Conservation (phyloP, 2,888 invertebrate species). For the Sarcophaga carnaria region DNA sequence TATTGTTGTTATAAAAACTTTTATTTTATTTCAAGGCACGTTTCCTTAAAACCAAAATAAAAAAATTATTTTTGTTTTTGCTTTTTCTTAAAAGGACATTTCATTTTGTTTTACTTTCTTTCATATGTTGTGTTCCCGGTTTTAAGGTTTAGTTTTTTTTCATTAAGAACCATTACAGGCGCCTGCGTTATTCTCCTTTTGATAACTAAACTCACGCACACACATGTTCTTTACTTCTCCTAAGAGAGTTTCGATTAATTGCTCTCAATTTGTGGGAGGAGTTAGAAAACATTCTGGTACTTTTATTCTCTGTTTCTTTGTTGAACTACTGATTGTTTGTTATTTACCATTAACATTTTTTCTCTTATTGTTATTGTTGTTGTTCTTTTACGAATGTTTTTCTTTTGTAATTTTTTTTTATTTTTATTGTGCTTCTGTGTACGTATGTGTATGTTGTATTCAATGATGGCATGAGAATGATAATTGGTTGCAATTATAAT, state of each 20-base stretch:
- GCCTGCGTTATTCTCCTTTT: conserved; percentile 53
- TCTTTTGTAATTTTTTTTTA: background rate
- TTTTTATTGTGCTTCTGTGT: conserved; percentile 11
- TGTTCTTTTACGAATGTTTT: conserved; percentile 10
- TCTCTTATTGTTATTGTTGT: conserved; percentile 10
- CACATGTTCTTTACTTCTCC: background rate
- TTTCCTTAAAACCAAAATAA: conserved; percentile 10
- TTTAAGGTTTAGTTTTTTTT: conserved; percentile 29
- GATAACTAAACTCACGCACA: background rate
- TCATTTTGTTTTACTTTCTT: conserved; percentile 3
- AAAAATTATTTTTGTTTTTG: conserved; percentile 1
- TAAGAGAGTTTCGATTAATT: background rate
- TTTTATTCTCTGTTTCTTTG: conserved; percentile 14
- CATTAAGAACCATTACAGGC: conserved; percentile 30
- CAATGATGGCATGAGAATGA: conserved; percentile 78
- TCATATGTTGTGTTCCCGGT: background rate
- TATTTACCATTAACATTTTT: conserved; percentile 23
- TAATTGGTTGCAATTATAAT: conserved; percentile 82
- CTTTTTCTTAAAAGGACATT: conserved; percentile 7
- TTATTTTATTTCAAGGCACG: conserved; percentile 46
- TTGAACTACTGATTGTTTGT: conserved; percentile 52
- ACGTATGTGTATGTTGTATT: conserved; percentile 66
- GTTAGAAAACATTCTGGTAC: conserved; percentile 25
- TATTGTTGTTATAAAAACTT: conserved; percentile 36
- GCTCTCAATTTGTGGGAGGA: conserved; percentile 45